Evolutionary conservation across 2,113 vertebrate genomes (phyloP).

Genomic region (Cyprinus carpio): DNA sequence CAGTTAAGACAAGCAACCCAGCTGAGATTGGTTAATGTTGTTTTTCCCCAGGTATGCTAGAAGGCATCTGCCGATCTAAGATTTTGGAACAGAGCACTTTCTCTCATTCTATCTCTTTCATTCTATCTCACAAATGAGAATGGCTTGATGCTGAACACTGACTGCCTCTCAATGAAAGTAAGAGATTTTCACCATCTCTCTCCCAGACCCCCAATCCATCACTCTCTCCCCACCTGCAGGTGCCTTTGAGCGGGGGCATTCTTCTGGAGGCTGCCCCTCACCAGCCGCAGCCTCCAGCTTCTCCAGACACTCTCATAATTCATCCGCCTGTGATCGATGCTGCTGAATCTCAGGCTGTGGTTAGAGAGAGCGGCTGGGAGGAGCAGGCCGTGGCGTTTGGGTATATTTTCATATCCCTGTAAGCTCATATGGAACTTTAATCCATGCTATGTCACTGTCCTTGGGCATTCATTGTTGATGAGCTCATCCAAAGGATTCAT

Average conservation of each 20-base stretch:
- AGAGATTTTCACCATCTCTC: slow-evolving; percentile 51
- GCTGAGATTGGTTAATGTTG: background rate
- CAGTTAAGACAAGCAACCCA: background rate
- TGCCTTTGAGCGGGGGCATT: slow-evolving; percentile 41
- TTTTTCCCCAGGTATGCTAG: background rate
- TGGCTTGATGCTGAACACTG: slow-evolving; percentile 57
- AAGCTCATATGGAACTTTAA: background rate
- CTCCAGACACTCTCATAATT: slow-evolving; percentile 50
- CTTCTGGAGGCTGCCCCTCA: slow-evolving; percentile 41
- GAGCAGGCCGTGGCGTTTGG: background rate
- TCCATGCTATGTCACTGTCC: slow-evolving; percentile 6
- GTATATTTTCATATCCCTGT: slow-evolving; percentile 26
- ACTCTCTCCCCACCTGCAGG: slow-evolving; percentile 52
- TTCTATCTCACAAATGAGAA: slow-evolving; percentile 48
- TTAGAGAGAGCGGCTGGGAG: background rate
- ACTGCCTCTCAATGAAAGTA: slow-evolving; percentile 52
- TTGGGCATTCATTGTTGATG: slow-evolving; percentile 10
- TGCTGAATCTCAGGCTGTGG: slow-evolving; percentile 35
- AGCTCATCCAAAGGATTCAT: background rate
- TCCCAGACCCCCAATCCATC: slow-evolving; percentile 54
- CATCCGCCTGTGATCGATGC: slow-evolving; percentile 56
- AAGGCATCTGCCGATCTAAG: slow-evolving; percentile 10
- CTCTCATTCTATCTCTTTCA: background rate
- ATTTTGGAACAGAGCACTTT: background rate
- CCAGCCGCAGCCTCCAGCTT: slow-evolving; percentile 42